Evolutionary conservation across 2,888 invertebrate species (phyloP).

Genomic region (Enoplolaimus lenunculus): DNA sequence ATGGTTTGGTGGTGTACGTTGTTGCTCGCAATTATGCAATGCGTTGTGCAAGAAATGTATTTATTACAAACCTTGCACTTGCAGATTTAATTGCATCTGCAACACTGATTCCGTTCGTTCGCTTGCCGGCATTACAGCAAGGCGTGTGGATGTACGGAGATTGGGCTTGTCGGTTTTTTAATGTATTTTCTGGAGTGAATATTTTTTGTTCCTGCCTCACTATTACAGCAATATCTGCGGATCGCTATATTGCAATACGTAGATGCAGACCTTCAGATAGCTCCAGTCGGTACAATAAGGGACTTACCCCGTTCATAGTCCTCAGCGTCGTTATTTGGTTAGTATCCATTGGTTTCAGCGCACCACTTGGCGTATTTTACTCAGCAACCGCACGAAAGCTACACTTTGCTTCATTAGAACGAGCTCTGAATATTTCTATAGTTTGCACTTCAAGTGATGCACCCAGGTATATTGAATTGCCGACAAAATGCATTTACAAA

Average conservation of each 20-base stretch:
- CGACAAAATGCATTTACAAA: background rate
- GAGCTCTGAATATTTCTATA: background rate
- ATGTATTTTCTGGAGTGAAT: conserved; percentile 11
- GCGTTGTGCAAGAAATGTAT: conserved; percentile 13
- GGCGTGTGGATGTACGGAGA: conserved; percentile 9
- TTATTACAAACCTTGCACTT: conserved; percentile 14
- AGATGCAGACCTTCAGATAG: background rate
- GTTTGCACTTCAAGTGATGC: too few relatives aligned
- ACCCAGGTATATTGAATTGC: background rate
- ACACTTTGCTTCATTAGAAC: background rate
- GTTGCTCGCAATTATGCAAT: background rate
- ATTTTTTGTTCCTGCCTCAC: conserved; percentile 4
- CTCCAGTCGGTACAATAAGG: too few relatives aligned
- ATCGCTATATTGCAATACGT: conserved; percentile 10
- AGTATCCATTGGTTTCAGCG: background rate
- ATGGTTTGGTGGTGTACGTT: conserved; percentile 3
- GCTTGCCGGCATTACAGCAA: background rate
- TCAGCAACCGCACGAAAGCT: too few relatives aligned
- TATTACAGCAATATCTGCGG: conserved; percentile 9
- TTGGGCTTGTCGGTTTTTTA: conserved; percentile 12
- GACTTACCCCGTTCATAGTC: background rate
- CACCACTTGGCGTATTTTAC: background rate
- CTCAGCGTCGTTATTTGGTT: background rate
- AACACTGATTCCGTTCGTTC: conserved; percentile 16
- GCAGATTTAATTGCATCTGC: conserved; percentile 9